Evolutionary conservation across 2,113 vertebrate genomes (phyloP), one percentile per base, ranked within the genome.

Genomic region (Muntiacus reevesi): DNA sequence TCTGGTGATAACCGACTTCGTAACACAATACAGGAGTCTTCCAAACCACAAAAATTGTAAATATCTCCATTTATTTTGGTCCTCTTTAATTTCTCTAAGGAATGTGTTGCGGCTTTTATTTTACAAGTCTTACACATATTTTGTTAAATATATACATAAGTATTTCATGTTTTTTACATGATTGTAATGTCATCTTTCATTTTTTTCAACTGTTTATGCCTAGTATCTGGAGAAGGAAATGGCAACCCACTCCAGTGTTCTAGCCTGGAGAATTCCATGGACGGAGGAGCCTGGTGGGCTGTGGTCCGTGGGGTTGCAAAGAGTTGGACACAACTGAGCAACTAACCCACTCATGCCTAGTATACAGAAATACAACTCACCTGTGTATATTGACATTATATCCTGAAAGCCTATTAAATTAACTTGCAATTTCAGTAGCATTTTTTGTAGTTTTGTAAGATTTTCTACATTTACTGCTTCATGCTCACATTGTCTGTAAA

Each of bases 131-230:
- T 92, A 40, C 10, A 85, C 19, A 40, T 87, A 82, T 88, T 96
- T 94, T 64, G 3, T 52, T 81, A 97, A 92, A 86, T 45, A 96
- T n/a, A 82, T 45, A 27, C 27, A 8, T 52, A 82, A 82, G 19
- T 96, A 84, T 52, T 89, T 83, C 93, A 45, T 62, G 13, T 27
- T 85, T 96, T 97, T 76, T 55, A 55, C n/a, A 59, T 85, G 79
- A 64, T 23, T 87, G 0, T 83, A 87, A 74, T 71, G 30, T 33
- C 30, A 62, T 89, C 81, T 82, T 88, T 30, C 93, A 33, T 89
- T 87, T 94, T 89, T 91, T 90, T 62, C 33, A 96, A 47, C 91
- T 89, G 79, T 55, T 79, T 88, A 54, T 81, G 67, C 21, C 50
- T 85, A 54, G 45, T 50, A 59, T 28, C 64, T 71, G 19, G 64